phyloP scores from a whole-genome alignment of 2,888 invertebrate species.

The Sarcophaga caerulescens region DNA sequence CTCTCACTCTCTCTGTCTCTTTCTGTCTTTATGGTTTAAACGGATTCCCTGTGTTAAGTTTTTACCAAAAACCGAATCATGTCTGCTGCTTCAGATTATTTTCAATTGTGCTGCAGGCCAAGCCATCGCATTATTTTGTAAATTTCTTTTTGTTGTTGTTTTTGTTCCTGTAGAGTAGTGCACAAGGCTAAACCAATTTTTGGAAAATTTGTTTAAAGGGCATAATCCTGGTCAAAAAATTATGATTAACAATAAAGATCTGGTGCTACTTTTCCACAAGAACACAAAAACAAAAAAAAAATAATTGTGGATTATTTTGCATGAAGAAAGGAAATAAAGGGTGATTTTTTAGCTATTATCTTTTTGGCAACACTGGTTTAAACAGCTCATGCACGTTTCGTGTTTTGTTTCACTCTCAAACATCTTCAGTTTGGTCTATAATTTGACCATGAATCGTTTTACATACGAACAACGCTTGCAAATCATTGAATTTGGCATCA shows the following conservation, averaged over 20 bases:
- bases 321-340: too few species aligned
- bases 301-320: too few species aligned
- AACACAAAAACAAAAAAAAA: too few species aligned
- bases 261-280: not conserved
- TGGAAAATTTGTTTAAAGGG: not conserved
- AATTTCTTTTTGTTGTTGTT: not conserved
- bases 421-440: too few species aligned
- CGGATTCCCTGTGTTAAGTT: not conserved
- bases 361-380: too few species aligned
- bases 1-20: not conserved
- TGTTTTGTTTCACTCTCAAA: too few species aligned
- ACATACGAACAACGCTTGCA: too few species aligned
- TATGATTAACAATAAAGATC: not conserved
- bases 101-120: not conserved
- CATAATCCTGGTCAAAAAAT: not conserved
- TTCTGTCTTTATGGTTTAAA: slow-evolving; percentile 22
- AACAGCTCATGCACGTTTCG: too few species aligned
- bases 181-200: not conserved
- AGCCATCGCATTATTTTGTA: not conserved
- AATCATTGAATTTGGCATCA: too few species aligned
- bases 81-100: slow-evolving; percentile 44
- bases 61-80: slow-evolving; percentile 43
- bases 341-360: too few species aligned
- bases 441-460: too few species aligned
- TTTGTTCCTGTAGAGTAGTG: not conserved